These are phyloP conservation scores for Zaprionus kolodkinae DNA, from an alignment of 1,140 invertebrate species.

Conservation along the genomic window DNA sequence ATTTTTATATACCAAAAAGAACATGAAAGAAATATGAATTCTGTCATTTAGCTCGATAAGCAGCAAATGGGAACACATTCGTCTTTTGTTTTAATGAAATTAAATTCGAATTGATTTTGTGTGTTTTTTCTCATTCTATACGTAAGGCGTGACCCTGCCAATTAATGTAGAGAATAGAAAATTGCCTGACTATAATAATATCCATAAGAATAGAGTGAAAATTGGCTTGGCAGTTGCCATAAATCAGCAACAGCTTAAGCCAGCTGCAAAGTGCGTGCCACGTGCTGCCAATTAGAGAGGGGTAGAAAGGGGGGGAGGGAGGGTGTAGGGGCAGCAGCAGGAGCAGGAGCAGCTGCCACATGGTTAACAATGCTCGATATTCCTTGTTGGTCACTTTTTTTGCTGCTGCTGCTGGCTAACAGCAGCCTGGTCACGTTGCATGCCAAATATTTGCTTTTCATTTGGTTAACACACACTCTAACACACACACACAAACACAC, in stretches of 20 bases:
- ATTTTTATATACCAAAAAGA: too few species aligned
- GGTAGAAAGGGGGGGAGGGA: not conserved
- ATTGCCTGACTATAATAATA: constrained; percentile 41
- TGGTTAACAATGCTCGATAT: constrained; percentile 42
- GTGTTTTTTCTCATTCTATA: not conserved
- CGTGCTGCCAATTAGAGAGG: constrained; percentile 37
- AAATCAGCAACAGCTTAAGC: constrained; percentile 28
- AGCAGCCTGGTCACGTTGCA: constrained; percentile 54
- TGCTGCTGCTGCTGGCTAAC: constrained; percentile 30
- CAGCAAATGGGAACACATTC: not conserved
- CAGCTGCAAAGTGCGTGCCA: constrained; percentile 25
- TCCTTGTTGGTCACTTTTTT: constrained; percentile 21
- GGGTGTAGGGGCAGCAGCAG: not conserved
- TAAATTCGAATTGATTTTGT: constrained; percentile 1
- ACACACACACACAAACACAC: constrained; percentile 34
- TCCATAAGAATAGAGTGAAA: constrained; percentile 68
- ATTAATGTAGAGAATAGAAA: constrained; percentile 61
- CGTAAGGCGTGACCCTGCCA: constrained; percentile 15
- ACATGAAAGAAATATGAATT: not conserved
- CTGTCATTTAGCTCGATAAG: not conserved
- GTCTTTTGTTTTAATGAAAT: not conserved
- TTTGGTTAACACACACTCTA: constrained; percentile 59
- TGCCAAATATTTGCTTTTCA: constrained; percentile 78
- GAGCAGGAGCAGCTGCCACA: constrained; percentile 16
- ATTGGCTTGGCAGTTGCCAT: constrained; percentile 52